Percentiles rank a stretch among this genome's conserved stretches.
phyloP scores from a whole-genome alignment of 2,113 vertebrate genomes.

The Andinoacara biseriatus region DNA sequence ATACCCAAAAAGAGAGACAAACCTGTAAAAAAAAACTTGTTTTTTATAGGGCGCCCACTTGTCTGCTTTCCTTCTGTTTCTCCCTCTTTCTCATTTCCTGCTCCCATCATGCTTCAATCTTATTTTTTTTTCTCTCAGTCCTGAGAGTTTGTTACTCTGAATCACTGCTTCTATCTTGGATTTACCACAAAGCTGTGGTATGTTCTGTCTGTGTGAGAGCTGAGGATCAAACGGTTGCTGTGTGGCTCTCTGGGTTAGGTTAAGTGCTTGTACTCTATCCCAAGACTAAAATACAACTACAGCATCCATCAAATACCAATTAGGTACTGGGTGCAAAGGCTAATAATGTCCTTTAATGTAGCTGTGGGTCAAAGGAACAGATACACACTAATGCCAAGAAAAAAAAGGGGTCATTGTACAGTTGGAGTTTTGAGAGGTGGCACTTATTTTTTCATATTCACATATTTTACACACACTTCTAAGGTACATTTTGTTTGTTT shows the following conservation, averaged over 20 bases:
- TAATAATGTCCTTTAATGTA: slow-evolving; percentile 52
- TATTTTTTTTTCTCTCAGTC: slow-evolving; percentile 3
- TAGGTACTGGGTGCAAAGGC: slow-evolving; percentile 61
- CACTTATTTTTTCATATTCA: not conserved
- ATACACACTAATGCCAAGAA: slow-evolving; percentile 22
- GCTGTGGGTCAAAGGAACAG: slow-evolving; percentile 51
- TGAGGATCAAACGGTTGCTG: slow-evolving; percentile 55
- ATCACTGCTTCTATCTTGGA: slow-evolving; percentile 42
- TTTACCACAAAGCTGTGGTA: slow-evolving; percentile 64
- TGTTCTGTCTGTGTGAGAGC: slow-evolving; percentile 65
- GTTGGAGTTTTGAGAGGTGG: not conserved
- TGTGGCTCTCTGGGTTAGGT: slow-evolving; percentile 20
- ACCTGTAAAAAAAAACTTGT: not conserved
- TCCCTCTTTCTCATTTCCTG: not conserved
- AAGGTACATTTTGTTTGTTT: not conserved
- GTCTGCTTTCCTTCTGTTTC: not conserved
- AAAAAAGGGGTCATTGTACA: slow-evolving; percentile 21
- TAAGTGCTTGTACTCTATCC: slow-evolving; percentile 40
- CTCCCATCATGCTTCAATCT: slow-evolving; percentile 15
- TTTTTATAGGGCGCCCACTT: not conserved
- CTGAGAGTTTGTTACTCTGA: slow-evolving; percentile 23
- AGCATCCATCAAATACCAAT: slow-evolving; percentile 75
- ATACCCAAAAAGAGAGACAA: not conserved
- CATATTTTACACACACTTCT: rapidly evolving
- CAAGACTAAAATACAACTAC: slow-evolving; percentile 39